Base-by-base conservation (phyloP, 2,797 vertebrate genomes). In the Ctenopoma kingsleyae region DNA sequence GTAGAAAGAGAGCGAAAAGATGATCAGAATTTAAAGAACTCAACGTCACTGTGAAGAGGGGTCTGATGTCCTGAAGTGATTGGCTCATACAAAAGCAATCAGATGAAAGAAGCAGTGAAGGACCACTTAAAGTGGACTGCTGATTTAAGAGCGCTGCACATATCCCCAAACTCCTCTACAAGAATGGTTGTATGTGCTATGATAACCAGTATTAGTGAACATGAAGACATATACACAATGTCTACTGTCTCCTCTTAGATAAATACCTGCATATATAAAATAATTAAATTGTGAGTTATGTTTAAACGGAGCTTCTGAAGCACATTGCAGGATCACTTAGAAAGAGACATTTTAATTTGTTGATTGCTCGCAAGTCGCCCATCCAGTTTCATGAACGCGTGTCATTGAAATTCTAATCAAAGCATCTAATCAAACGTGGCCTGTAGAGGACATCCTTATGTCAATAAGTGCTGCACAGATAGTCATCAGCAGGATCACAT, bases 31-130 rank as follows among this genome's bases (percentile, higher is more conserved):
- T 74, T 43, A 71, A 77, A 82, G 74, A 81, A 71, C 67, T 80
- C 67, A 74, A 17, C 67, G 66, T 71, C 30, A 40, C 62, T 22
- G 53, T 83, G 79, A 81, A 86, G 86, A 87, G 75, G 61, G 59
- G 80, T 86, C 81, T 87, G 82, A 91, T 84, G 77, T 83, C 80
- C 69, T 94, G 70, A 92, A 95, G 92, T 92, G 93, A 95, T 93
- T 94, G 92, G 89, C 88, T 88, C 88, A 85, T 88, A 84, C 76
- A 75, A 84, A 86, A 70, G 91, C 92, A 95, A 95, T 95, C 94
- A 94, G 86, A 84, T 60, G 54, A 81, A 71, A 91, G 86, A 81
- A 79, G 80, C 64, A 35, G 65, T 84, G 71, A 82, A 94, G 91
- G 84, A 52, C 35, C 91, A 81, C 92, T 94, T 87, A 8, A 58